phyloP scores from a whole-genome alignment of 1,140 invertebrate species.

The Ceratoteleas bidentatus region DNA sequence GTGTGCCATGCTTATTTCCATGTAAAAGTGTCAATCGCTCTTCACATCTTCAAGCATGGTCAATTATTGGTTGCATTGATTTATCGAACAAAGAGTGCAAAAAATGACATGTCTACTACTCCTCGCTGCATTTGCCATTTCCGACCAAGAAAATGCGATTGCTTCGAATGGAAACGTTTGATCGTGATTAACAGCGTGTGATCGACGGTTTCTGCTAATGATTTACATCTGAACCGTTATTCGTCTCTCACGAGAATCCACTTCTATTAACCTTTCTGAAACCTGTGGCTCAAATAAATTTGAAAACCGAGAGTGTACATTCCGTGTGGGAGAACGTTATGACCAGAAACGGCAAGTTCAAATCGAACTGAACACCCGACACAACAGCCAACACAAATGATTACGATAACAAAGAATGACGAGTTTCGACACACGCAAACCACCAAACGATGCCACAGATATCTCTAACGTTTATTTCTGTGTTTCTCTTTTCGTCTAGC shows the following conservation, averaged over 20 bases:
- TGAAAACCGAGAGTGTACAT: no score
- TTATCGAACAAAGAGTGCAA: slow-evolving; percentile 3
- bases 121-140: slow-evolving; percentile 40
- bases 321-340: no score
- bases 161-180: slow-evolving; percentile 26
- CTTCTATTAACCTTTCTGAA: no score
- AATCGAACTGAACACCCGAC: not conserved
- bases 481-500: slow-evolving; percentile 83
- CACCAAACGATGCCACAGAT: slow-evolving; percentile 26
- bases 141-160: slow-evolving; percentile 28
- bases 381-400: slow-evolving; percentile 6
- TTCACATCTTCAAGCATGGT: slow-evolving; percentile 62
- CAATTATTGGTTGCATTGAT: slow-evolving; percentile 47
- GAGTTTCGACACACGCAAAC: slow-evolving; percentile 24
- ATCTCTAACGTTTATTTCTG: slow-evolving; percentile 76
- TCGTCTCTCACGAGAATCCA: no score
- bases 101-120: slow-evolving; percentile 20
- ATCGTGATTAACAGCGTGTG: slow-evolving; percentile 1
- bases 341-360: no score
- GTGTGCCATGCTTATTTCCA: slow-evolving; percentile 57
- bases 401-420: slow-evolving; percentile 18
- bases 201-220: not conserved
- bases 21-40: slow-evolving; percentile 61
- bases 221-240: not conserved
- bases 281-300: no score